These are phyloP conservation scores for Dynastes tityus DNA, from an alignment of 2,888 invertebrate species.

Conservation along the genomic window DNA sequence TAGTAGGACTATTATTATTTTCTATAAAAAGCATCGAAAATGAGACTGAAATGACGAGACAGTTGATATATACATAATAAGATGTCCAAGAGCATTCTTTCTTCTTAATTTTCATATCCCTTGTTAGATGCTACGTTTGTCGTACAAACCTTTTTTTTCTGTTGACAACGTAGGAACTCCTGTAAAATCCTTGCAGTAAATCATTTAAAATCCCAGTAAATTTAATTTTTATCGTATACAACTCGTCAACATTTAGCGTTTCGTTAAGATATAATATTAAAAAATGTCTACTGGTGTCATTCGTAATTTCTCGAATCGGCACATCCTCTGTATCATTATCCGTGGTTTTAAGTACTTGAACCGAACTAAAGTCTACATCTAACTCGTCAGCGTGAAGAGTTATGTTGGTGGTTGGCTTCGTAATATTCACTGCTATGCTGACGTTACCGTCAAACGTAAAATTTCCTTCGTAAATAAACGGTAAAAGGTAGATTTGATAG, in stretches of 20 bases:
- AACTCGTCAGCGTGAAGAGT: conserved; percentile 85
- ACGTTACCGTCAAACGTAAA: conserved; percentile 86
- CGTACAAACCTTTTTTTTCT: conserved; percentile 79
- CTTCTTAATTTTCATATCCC: too few relatives aligned
- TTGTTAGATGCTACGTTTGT: not conserved
- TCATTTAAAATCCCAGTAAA: conserved; percentile 84
- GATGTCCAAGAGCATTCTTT: too few relatives aligned
- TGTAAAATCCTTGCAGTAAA: conserved; percentile 85
- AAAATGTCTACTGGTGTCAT: conserved; percentile 79
- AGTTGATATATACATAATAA: too few relatives aligned
- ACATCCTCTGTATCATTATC: conserved; percentile 46
- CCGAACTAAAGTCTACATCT: conserved; percentile 70
- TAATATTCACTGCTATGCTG: conserved; percentile 76
- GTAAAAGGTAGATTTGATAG: conserved; percentile 81
- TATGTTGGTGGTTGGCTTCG: conserved; percentile 77
- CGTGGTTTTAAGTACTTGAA: conserved; percentile 49
- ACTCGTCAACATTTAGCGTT: conserved; percentile 73
- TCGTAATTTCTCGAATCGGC: conserved; percentile 63
- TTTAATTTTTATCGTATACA: conserved; percentile 80
- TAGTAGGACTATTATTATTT: too few relatives aligned
- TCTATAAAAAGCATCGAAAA: too few relatives aligned
- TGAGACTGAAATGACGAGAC: too few relatives aligned
- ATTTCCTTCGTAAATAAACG: conserved; percentile 82
- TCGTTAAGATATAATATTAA: conserved; percentile 78
- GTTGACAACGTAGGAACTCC: conserved; percentile 83